Base-by-base conservation (phyloP, 1,140 invertebrate species). In the Neodiprion pinetum region DNA sequence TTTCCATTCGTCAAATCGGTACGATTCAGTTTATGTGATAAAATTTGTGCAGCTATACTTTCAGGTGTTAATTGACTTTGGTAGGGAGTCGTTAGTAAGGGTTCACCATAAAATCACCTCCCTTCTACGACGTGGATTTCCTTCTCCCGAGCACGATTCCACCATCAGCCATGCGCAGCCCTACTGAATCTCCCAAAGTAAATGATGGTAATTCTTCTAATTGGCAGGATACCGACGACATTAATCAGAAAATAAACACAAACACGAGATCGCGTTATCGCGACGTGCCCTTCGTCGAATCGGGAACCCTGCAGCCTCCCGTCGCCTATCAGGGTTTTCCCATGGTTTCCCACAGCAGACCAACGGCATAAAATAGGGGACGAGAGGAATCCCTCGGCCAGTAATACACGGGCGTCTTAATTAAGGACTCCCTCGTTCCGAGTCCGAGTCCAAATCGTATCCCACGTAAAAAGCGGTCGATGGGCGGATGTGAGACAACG, bases 231-330 rank as follows among this genome's bases (percentile, higher is more conserved):
- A 76, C 78, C 78, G 79, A 77, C 82, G 80, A 77, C 80, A 84
- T 85, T 83, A 85, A 83, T 85, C 83, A 83, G 79, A 82, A 81
- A 80, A 80, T 77, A 83, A 83, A 84, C 80, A 83, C 78, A 75
- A 75, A 76, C 67, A 75, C 78, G 74, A 80, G 80, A 82, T 78
- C 82, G 83, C 82, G 81, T 81, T 76, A 77, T 68, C 74, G 77
- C 77, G 73, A 77, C 80, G 74, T 74, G 76, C 78, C 79, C 79
- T 75, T 73, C 49, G 70, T 65, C 50, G 72, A 67, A 73, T 65
- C 73, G 48, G 67, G 67, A 28, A 50, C 40, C 70, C 17, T 67
- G 69, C 21, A 67, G 17, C 75, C 72, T 40, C 74, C 48, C n/a
- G 40, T 67, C 66, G n/a, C 28, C 28, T 61, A 61, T 61, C 53